A percentile compares a stretch with the other conserved stretches of the same genome.
phyloP scores from a whole-genome alignment of 1,140 invertebrate genomes.

The Lepidurus apus region DNA sequence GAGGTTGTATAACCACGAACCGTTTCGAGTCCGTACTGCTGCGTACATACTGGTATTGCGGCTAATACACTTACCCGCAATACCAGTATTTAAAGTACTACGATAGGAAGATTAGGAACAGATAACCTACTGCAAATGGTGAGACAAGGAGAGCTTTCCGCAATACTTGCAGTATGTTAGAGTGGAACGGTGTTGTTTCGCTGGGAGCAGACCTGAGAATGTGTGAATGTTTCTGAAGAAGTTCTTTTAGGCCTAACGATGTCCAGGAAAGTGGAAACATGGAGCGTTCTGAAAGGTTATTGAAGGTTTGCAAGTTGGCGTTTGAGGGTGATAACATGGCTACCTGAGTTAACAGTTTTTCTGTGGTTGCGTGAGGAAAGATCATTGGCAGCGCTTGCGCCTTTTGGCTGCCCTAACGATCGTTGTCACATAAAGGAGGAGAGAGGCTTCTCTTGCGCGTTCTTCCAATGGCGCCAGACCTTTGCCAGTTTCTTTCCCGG shows the following conservation, averaged over 20 bases:
- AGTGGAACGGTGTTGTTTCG: too few relatives aligned
- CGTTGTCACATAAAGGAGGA: constrained; percentile 4
- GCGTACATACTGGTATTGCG: too few relatives aligned
- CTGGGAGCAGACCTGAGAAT: too few relatives aligned
- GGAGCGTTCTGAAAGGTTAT: not conserved
- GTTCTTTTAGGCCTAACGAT: not conserved
- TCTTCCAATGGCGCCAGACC: constrained; percentile 16
- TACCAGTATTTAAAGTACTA: too few relatives aligned
- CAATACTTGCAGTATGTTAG: too few relatives aligned
- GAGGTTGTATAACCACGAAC: too few relatives aligned
- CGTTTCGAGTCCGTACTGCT: too few relatives aligned
- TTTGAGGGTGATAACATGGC: constrained; percentile 2
- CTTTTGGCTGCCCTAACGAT: constrained; percentile 8
- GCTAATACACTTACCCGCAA: too few relatives aligned
- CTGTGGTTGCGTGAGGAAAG: not conserved
- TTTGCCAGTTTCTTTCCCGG: not conserved
- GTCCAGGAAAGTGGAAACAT: not conserved
- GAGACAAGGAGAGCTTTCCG: too few relatives aligned
- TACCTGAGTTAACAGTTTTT: not conserved
- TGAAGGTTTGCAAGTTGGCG: constrained; percentile 3
- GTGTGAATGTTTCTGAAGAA: too few relatives aligned
- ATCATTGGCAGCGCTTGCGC: constrained; percentile 20
- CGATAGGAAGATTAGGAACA: too few relatives aligned
- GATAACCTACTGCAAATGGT: too few relatives aligned
- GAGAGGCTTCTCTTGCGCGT: not conserved